Conservation (phyloP, 2,113 vertebrate species). For the Coptodon rendalli region DNA sequence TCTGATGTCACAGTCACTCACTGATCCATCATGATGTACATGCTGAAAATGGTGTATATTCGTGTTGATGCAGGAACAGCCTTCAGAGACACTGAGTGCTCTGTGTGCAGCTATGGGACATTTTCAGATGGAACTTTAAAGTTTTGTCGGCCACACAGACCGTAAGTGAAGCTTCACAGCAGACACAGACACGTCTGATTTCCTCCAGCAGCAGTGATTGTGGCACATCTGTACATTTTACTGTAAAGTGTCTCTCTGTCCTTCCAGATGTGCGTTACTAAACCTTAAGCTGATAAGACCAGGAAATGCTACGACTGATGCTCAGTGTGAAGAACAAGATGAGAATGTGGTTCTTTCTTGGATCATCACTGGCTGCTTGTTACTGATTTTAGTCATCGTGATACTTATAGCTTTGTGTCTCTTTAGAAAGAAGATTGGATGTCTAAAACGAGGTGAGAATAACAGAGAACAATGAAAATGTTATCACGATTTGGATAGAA, state of each 20-base stretch:
- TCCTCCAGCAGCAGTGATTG: background rate
- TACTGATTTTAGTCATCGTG: background rate
- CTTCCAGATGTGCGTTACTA: background rate
- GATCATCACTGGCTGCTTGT: background rate
- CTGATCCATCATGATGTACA: background rate
- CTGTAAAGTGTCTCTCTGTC: background rate
- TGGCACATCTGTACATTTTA: background rate
- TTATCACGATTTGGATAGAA: background rate
- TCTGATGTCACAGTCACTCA: background rate
- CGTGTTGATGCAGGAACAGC: background rate
- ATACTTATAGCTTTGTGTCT: background rate
- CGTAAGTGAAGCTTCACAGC: background rate
- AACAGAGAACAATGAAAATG: background rate
- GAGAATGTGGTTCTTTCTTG: background rate
- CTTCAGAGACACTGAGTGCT: background rate
- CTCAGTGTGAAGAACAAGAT: background rate
- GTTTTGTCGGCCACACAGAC: slow-evolving; percentile 18
- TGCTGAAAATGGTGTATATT: background rate
- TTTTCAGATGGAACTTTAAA: slow-evolving; percentile 17
- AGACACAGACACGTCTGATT: background rate
- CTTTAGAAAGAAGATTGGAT: background rate
- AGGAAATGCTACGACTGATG: background rate
- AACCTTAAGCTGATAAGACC: background rate
- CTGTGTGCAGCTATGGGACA: background rate
- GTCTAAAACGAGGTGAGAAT: background rate